Evolutionary conservation across 2,797 vertebrate genomes (phyloP).

Genomic region (Hylomyscus alleni): DNA sequence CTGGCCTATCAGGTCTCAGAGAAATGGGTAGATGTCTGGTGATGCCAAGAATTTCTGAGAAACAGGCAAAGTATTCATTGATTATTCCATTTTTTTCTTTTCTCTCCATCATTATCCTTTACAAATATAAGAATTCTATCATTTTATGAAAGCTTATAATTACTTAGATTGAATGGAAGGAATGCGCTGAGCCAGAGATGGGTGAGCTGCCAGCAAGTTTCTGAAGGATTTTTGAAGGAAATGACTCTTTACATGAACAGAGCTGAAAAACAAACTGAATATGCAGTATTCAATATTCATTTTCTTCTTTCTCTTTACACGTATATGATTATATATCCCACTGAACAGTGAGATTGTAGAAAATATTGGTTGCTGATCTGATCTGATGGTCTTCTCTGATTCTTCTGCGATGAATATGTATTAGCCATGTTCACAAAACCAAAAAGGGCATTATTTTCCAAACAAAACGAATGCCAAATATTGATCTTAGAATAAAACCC

Average conservation of each 20-base stretch:
- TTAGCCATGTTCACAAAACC: slow-evolving; percentile 54
- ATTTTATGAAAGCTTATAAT: slow-evolving; percentile 66
- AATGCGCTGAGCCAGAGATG: slow-evolving; percentile 47
- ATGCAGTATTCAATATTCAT: slow-evolving; percentile 11
- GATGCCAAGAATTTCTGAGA: slow-evolving; percentile 18
- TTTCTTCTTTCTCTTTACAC: slow-evolving; percentile 30
- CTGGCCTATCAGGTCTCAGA: not conserved
- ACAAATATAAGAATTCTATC: slow-evolving; percentile 59
- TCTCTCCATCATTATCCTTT: slow-evolving; percentile 32
- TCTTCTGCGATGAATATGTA: slow-evolving; percentile 57
- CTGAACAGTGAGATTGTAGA: slow-evolving; percentile 2
- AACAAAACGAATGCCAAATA: slow-evolving; percentile 69
- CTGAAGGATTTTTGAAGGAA: slow-evolving; percentile 41
- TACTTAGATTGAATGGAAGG: slow-evolving; percentile 57
- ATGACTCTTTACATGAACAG: slow-evolving; percentile 6
- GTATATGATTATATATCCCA: not conserved
- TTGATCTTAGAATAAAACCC: slow-evolving; percentile 64
- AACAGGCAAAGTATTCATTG: slow-evolving; percentile 18
- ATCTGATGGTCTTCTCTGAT: not conserved
- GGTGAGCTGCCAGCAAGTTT: not conserved
- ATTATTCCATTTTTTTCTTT: slow-evolving; percentile 10
- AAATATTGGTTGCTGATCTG: slow-evolving; percentile 19
- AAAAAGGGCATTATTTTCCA: slow-evolving; percentile 61
- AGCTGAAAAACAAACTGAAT: slow-evolving; percentile 21
- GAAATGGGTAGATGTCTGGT: not conserved